Conservation (phyloP, 2,113 vertebrate species). For the Dipodomys stephensi region DNA sequence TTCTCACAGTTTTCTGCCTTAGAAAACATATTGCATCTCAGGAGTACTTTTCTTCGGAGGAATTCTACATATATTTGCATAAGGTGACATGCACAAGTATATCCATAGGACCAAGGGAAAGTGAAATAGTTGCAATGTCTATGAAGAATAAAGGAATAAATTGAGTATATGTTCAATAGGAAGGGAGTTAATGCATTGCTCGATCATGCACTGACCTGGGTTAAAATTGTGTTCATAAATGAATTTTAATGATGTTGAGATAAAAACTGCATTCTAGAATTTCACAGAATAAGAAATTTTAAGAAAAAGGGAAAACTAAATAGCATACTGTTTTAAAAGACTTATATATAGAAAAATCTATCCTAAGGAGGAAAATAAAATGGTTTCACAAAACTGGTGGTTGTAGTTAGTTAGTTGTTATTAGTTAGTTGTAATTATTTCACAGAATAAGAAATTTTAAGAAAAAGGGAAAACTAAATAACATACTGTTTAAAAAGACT, state of each 20-base stretch:
- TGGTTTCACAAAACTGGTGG: neutral
- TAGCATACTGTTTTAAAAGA: neutral
- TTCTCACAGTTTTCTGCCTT: neutral
- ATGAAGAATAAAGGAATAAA: neutral
- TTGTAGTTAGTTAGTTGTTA: neutral
- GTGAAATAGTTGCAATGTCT: neutral
- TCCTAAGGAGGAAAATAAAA: neutral
- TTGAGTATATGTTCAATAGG: neutral
- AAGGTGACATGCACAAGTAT: neutral
- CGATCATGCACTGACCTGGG: neutral
- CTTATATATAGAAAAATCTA: neutral
- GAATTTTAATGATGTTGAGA: neutral
- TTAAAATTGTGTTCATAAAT: constrained; percentile 4
- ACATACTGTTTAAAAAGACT: neutral
- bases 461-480: neutral
- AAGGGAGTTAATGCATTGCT: neutral
- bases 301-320: neutral
- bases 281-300: neutral
- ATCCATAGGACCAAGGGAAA: neutral
- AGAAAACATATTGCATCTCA: neutral
- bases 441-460: no score
- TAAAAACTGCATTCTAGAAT: neutral
- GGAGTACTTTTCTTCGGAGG: neutral
- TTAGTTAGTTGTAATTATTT: no score
- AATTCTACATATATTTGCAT: neutral